These are phyloP conservation scores for Adoxophyes honmai DNA, from an alignment of 1,140 invertebrate genomes.

Conservation along the genomic window DNA sequence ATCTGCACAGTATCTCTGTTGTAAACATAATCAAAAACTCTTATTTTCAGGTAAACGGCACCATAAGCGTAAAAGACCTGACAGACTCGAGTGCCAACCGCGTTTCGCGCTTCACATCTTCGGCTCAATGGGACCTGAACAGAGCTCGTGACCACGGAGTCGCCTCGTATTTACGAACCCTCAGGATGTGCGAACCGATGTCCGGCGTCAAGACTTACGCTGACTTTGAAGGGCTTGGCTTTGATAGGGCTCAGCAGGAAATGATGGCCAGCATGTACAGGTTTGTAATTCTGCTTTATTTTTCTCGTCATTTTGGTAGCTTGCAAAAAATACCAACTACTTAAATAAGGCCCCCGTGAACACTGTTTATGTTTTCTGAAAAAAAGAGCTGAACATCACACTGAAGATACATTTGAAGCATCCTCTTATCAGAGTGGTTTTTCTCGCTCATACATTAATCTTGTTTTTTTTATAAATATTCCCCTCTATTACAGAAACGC, in stretches of 20 bases:
- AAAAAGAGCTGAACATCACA: too few relatives aligned
- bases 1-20: too few relatives aligned
- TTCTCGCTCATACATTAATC: slow-evolving; percentile 1
- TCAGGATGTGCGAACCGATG: slow-evolving; percentile 83
- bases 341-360: too few relatives aligned
- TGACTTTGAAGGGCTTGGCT: slow-evolving; percentile 80
- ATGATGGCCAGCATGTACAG: slow-evolving; percentile 82
- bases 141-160: slow-evolving; percentile 92
- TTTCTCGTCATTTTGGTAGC: slow-evolving; percentile 9
- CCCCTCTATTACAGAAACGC: slow-evolving; percentile 78
- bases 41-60: slow-evolving; percentile 57
- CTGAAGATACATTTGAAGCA: too few relatives aligned
- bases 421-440: too few relatives aligned
- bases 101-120: slow-evolving; percentile 52
- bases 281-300: slow-evolving; percentile 38
- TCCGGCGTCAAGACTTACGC: slow-evolving; percentile 78
- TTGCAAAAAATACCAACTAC: too few relatives aligned
- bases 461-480: too few relatives aligned
- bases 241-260: slow-evolving; percentile 77
- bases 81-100: slow-evolving; percentile 72
- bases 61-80: slow-evolving; percentile 58
- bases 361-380: too few relatives aligned
- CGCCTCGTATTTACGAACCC: slow-evolving; percentile 87
- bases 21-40: background rate
- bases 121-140: slow-evolving; percentile 69